Percentiles rank a stretch among this genome's conserved stretches.
These are phyloP conservation scores for Harpagifer antarcticus DNA, from an alignment of 2,797 vertebrate genomes.

Conservation along the genomic window DNA sequence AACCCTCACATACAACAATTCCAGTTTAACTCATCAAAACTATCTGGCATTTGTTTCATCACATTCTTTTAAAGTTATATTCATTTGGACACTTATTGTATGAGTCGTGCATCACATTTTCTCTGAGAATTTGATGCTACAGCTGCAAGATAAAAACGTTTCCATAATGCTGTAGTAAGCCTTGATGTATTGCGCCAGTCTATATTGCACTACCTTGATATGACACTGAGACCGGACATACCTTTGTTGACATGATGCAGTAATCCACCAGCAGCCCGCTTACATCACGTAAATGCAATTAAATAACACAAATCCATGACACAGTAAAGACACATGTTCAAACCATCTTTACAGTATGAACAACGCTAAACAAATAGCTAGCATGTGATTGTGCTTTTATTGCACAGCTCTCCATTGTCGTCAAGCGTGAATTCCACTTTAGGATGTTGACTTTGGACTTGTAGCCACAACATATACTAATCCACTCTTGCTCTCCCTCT, in stretches of 20 bases:
- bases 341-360: neutral
- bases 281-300: neutral
- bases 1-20: neutral
- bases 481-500: slow-evolving; percentile 57
- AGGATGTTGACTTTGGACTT: slow-evolving; percentile 52
- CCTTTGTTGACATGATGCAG: slow-evolving; percentile 23
- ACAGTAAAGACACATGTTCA: neutral
- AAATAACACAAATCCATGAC: slow-evolving; percentile 7
- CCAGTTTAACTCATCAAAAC: neutral
- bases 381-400: slow-evolving; percentile 11
- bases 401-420: slow-evolving; percentile 4
- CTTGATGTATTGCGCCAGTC: slow-evolving; percentile 15
- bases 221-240: slow-evolving; percentile 20
- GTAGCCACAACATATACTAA: slow-evolving; percentile 54
- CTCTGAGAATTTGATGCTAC: neutral
- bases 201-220: slow-evolving; percentile 21
- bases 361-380: neutral
- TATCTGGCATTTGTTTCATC: neutral
- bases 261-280: slow-evolving; percentile 37
- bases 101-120: neutral
- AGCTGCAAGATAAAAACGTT: slow-evolving; percentile 13
- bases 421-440: slow-evolving; percentile 33
- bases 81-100: neutral
- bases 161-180: slow-evolving; percentile 24
- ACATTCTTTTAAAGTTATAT: slow-evolving; percentile 3